Percentiles rank a stretch among this genome's conserved stretches.
These are phyloP conservation scores for Melipona beecheii DNA, from an alignment of 2,888 invertebrate genomes.

Conservation along the genomic window DNA sequence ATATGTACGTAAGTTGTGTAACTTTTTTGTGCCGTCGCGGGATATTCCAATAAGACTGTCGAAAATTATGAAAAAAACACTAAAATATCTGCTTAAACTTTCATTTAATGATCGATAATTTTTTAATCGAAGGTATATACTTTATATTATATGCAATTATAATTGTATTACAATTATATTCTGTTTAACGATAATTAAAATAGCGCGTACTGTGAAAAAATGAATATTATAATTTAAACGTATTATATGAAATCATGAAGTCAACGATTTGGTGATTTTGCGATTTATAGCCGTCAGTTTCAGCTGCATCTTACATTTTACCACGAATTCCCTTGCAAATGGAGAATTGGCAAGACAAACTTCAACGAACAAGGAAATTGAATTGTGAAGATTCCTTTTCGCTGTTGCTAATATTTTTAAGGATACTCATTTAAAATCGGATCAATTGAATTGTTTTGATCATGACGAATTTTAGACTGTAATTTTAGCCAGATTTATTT, in stretches of 20 bases:
- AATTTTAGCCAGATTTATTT: neutral
- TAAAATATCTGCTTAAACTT: neutral
- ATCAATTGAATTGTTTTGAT: neutral
- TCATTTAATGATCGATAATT: neutral
- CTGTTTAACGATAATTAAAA: neutral
- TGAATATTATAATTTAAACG: neutral
- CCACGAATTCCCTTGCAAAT: constrained; percentile 7
- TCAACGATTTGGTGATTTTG: neutral
- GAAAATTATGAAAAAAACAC: constrained; percentile 12
- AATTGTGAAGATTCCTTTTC: constrained; percentile 12
- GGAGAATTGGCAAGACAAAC: neutral
- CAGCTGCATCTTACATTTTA: neutral
- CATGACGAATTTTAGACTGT: neutral
- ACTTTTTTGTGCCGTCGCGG: constrained; percentile 61
- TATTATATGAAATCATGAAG: neutral
- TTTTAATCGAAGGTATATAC: neutral
- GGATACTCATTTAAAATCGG: neutral
- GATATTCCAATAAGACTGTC: neutral
- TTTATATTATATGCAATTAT: neutral
- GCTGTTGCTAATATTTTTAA: neutral
- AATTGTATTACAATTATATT: neutral
- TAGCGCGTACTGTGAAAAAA: neutral
- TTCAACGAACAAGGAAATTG: neutral
- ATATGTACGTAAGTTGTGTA: constrained; percentile 81
- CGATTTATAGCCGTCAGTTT: neutral